Evolutionary conservation across 1,140 invertebrate species (phyloP).

Genomic region (Palaemon carinicauda): DNA sequence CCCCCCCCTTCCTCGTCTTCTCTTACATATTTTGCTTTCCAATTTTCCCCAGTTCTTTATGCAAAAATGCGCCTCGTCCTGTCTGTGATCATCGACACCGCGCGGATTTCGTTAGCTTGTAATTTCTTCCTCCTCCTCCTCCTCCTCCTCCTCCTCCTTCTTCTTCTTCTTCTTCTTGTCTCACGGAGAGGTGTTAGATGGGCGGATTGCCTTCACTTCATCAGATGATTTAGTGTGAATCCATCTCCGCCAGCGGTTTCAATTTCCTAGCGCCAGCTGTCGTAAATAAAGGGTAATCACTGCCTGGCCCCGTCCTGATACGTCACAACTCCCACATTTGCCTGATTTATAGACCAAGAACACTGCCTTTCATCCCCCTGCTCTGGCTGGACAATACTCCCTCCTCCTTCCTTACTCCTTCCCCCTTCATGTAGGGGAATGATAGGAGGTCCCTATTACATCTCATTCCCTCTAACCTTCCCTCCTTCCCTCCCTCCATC

Average conservation of each 20-base stretch:
- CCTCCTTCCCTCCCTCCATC: background rate
- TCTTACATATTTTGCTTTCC: no score
- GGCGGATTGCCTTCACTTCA: slow-evolving; percentile 27
- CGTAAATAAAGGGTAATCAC: slow-evolving; percentile 46
- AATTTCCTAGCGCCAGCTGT: slow-evolving; percentile 43
- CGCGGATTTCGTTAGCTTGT: no score
- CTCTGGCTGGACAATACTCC: background rate
- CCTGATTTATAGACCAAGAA: slow-evolving; percentile 41
- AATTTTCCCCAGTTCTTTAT: no score
- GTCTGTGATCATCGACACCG: no score
- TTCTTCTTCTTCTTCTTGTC: no score
- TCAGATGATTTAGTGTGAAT: slow-evolving; percentile 37
- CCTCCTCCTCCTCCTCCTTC: no score
- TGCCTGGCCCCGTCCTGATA: slow-evolving; percentile 14
- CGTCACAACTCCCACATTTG: slow-evolving; percentile 51
- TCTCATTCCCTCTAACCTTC: no score
- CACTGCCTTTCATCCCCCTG: slow-evolving; percentile 32
- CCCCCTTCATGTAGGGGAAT: background rate
- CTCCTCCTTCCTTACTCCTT: background rate
- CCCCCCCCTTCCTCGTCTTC: no score
- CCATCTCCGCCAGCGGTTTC: slow-evolving; percentile 46
- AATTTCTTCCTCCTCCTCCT: no score
- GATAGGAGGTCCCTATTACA: background rate
- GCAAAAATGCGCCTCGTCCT: no score
- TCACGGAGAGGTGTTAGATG: background rate